Base-by-base conservation (phyloP, 2,797 vertebrate genomes). In the Sciurus carolinensis region DNA sequence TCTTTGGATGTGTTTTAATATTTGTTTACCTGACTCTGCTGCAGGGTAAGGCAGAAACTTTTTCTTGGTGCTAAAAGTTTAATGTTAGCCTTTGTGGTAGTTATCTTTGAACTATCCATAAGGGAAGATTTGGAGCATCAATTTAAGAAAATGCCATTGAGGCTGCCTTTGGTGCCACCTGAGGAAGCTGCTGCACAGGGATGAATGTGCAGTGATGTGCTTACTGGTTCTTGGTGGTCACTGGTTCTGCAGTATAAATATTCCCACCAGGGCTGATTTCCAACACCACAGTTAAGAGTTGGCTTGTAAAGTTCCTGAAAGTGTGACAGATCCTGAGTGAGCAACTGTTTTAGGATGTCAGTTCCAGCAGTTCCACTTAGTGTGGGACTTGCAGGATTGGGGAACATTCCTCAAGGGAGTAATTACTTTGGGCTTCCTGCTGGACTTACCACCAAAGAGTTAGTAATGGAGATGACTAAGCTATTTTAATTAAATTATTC, bases 301-400 rank as follows among this genome's bases (percentile, higher is more conserved):
- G 54, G 5, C n/a, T 86, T 93, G 11, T 22, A 71, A 50, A 93
- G 75, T 86, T 91, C 79, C 44, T 86, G 18, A 91, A 80, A 77
- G 42, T 71, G 12, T 66, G 54, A 59, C 15, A 33, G 13, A 30
- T 67, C 79, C 90, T 59, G 28, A 75, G 18, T 39, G 20, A 72
- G n/a, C 30, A 50, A 36, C 5, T 91, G 3, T 88, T 59, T 9
- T 3, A 80, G 42, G 4, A 24, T 69, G 28, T 7, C 12, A 64
- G 6, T 50, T 89, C 39, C 44, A 69, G 7, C 33, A 6, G 54
- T 84, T 50, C 64, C 28, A 18, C 12, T 67, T 22, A 39, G 26
- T 92, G 3, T 39, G 28, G 33, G 39, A 82, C 36, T 44, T 28
- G 39, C 13, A 42, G 59, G 36, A 69, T 50, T 64, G 4, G 36